Base-by-base conservation (phyloP, 2,888 invertebrate genomes). In the Hemaris fuciformis region DNA sequence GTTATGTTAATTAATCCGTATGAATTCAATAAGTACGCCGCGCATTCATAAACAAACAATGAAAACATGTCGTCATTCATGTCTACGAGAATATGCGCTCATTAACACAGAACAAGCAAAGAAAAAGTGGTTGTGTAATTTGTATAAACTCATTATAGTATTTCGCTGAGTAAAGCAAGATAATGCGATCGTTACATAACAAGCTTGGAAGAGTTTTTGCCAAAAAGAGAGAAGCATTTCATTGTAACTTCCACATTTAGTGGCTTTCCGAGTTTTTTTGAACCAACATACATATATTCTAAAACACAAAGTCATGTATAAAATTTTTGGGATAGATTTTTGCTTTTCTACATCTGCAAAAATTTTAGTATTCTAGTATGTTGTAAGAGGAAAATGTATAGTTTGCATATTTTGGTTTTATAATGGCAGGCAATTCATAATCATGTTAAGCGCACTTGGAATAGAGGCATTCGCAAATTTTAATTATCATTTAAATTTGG, bases 11-110 rank as follows among this genome's bases (percentile, higher is more conserved):
- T 13, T 45, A 22, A 22, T 13, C 13, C 43, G 43, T 43, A 43
- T 45, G 20, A 45, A 45, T 45, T 18, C 10, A 45, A 45, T 20
- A 46, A 46, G 5, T 15, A 27, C 15, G 7, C 15, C 27, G 8
- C 27, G 53, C 18, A 53, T 53, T 53, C 10, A 4, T 27, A 31
- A 15, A 31, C 1, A 31, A 53, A 53, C 53, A 53, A 53, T 31
- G 53, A 53, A 48, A 25, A 15, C 15, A 48, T 15, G 15, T 27
- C 34, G 60, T 67, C 58, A 67, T 46, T 67, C 59, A 64, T 60
- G 64, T 60, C 56, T 46, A 53, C 41, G 64, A 57, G 62, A 7
- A 46, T 42, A 43, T 66, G 64, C 62, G 20, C 22, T 56, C 60
- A 65, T 60, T 59, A 64, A 56, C 59, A 61, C 10, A 38, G n/a